These are phyloP conservation scores for Dissostichus mawsoni DNA, from an alignment of 2,113 vertebrate species.

Conservation along the genomic window DNA sequence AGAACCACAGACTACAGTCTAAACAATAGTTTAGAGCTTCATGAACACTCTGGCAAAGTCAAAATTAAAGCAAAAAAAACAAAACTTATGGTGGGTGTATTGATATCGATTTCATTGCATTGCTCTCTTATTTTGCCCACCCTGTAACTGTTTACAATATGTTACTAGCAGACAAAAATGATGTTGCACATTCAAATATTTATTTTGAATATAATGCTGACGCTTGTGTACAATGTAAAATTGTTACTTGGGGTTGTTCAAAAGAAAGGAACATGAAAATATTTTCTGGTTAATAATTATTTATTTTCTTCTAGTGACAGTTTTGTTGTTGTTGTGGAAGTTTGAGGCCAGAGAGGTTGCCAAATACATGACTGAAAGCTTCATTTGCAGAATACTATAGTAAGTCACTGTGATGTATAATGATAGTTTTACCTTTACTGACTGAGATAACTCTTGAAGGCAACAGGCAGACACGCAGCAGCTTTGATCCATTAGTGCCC, in stretches of 20 bases:
- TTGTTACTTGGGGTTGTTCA: neutral
- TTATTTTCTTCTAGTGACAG: neutral
- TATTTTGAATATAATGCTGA: neutral
- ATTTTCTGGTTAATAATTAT: neutral
- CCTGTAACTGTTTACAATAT: neutral
- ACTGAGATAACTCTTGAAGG: slow-evolving; percentile 46
- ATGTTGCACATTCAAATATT: neutral
- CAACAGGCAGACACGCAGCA: slow-evolving; percentile 81
- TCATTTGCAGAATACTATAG: neutral
- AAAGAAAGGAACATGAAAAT: neutral
- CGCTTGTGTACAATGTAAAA: neutral
- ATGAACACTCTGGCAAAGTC: neutral
- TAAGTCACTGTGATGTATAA: neutral
- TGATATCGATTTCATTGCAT: neutral
- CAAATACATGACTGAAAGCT: neutral
- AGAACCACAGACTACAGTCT: neutral
- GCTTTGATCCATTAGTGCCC: slow-evolving; percentile 41
- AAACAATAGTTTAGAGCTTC: neutral
- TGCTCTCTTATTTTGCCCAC: neutral
- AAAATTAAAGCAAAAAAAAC: neutral
- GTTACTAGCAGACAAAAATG: neutral
- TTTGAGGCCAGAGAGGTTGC: slow-evolving; percentile 2
- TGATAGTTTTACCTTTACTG: slow-evolving; percentile 33
- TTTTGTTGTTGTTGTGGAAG: neutral
- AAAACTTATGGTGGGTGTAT: too few species aligned